Percentiles rank a stretch among this genome's conserved stretches.
These are phyloP conservation scores for Periophthalmus magnuspinnatus DNA, from an alignment of 2,797 vertebrate genomes.

Conservation along the genomic window DNA sequence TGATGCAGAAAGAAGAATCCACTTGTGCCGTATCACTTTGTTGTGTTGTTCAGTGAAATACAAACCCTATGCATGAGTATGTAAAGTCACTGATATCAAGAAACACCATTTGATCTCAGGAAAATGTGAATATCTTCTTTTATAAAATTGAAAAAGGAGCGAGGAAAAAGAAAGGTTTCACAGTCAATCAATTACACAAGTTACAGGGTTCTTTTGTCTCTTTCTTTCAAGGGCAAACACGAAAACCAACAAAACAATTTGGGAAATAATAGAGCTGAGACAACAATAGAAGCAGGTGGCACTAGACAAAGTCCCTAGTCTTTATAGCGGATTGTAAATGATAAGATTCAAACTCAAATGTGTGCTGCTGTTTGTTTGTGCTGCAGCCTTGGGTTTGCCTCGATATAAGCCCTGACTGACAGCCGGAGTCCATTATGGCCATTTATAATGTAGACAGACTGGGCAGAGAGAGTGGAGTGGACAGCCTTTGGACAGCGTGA, in stretches of 20 bases:
- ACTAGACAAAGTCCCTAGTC: neutral
- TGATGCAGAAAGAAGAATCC: neutral
- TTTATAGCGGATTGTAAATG: conserved; percentile 24
- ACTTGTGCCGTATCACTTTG: neutral
- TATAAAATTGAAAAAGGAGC: too few species aligned
- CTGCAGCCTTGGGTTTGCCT: conserved; percentile 20
- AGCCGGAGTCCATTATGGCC: conserved; percentile 30
- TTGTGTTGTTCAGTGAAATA: too few species aligned
- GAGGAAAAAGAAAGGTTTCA: neutral
- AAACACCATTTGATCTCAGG: neutral
- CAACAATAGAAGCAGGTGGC: neutral
- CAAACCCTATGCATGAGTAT: too few species aligned
- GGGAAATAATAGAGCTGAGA: neutral
- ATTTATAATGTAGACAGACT: conserved; percentile 53
- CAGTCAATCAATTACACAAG: conserved; percentile 14
- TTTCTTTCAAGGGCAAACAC: conserved; percentile 1
- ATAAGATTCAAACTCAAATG: conserved; percentile 14
- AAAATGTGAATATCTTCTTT: too few species aligned
- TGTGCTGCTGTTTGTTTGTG: neutral
- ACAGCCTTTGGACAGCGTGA: conserved; percentile 54
- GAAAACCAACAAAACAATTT: neutral
- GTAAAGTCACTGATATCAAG: too few species aligned
- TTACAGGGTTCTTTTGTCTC: neutral
- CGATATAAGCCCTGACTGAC: conserved; percentile 40
- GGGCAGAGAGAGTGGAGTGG: conserved; percentile 40